Percentiles rank a stretch among this genome's conserved stretches.
These are phyloP conservation scores for Tetanocera ferruginea DNA, from an alignment of 2,888 invertebrate genomes.

Conservation along the genomic window DNA sequence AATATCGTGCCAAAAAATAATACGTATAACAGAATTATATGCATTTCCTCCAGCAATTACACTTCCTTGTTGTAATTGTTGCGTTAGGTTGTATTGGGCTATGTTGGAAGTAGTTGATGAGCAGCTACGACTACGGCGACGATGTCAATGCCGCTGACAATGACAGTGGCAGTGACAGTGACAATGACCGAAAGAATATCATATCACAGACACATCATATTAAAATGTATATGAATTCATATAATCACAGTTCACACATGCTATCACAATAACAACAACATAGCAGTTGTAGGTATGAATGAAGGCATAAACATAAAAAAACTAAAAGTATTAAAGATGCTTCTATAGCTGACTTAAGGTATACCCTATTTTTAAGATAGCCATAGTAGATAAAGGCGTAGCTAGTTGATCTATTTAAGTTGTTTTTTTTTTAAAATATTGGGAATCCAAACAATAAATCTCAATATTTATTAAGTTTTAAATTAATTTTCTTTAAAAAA, in stretches of 20 bases:
- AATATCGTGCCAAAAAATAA: too few relatives aligned
- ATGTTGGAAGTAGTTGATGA: neutral
- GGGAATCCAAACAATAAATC: too few relatives aligned
- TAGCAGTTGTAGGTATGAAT: constrained; percentile 4
- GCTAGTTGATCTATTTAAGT: too few relatives aligned
- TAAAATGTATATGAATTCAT: constrained; percentile 23
- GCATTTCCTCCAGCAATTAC: constrained; percentile 8
- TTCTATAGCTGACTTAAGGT: too few relatives aligned
- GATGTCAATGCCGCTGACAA: neutral
- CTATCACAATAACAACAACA: too few relatives aligned
- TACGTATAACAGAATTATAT: too few relatives aligned
- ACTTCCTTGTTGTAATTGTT: constrained; percentile 24
- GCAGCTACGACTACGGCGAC: constrained; percentile 41
- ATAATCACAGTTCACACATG: constrained; percentile 1
- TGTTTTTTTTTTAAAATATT: too few relatives aligned
- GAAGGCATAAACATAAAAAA: neutral
- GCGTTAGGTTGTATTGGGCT: neutral
- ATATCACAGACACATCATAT: neutral
- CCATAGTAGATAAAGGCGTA: too few relatives aligned
- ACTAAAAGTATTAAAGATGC: too few relatives aligned
- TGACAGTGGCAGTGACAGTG: neutral
- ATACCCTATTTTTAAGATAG: too few relatives aligned
- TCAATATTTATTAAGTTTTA: too few relatives aligned
- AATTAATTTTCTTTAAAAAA: too few relatives aligned
- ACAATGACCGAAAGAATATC: neutral